Evolutionary conservation across 2,113 vertebrate genomes (phyloP), one percentile per base, ranked within the genome.

Genomic region (Rhinopithecus roxellana): DNA sequence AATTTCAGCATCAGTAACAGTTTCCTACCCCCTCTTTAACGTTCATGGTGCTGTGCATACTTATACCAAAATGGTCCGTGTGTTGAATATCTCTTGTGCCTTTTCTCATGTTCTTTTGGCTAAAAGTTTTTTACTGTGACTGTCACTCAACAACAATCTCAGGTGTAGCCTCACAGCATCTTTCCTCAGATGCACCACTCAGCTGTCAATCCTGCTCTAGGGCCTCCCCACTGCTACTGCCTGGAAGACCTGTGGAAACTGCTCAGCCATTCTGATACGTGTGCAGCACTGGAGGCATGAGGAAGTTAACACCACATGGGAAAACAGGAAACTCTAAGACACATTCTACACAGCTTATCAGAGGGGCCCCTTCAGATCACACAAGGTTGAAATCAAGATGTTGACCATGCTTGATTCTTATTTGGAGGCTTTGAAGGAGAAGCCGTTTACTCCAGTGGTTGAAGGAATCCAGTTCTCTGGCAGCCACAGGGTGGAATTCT

Each of bases 261-360:
- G 6, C n/a, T 57, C 32, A 50, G 64, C 16, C 57, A 67, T 90
- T 59, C 69, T 64, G 32, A 90, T 0, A 22, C 18, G 1, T 3
- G 32, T n/a, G 10, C 22, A 6, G 0, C 79, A 30, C 38, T 18
- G 16, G 13, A 82, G 52, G 16, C 9, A 40, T 0, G 1, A 84
- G 25, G 12, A 2, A n/a, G 2, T 72, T 61, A 79, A 18, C 4
- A 92, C 3, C 25, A 40, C 3, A 23, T 7, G 11, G 27, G 30
- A 90, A 57, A 48, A 2, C 22, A 25, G 59, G 20, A 25, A 78
- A 88, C n/a, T 38, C 8, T 52, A 35, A 78, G 70, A 67, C 17
- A 35, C 11, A 70, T 75, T 70, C 83, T 38, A 22, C n/a, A 9
- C 8, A 25, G 25, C n/a, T 77, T 40, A 12, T 27, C 18, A 50